A percentile compares a stretch with the other conserved stretches of the same genome.
Conservation (phyloP, 2,797 vertebrate genomes). For the Coccyzus lansbergi region DNA sequence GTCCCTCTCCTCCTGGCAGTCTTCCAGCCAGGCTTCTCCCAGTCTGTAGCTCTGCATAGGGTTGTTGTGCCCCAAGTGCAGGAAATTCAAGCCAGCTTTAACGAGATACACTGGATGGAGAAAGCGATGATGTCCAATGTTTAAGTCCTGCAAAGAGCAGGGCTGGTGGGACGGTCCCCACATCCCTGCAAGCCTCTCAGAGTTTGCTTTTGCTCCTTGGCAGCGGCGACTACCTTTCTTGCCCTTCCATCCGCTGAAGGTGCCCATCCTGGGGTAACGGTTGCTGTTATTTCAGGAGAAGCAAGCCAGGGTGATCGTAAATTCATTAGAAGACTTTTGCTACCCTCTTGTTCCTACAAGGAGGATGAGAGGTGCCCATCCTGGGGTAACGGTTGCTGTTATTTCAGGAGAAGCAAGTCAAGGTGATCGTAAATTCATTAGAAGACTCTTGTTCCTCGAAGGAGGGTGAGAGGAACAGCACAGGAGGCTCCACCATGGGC, state of each 20-base stretch:
- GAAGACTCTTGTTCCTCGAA: background rate
- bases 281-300: background rate
- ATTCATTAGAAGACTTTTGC: background rate
- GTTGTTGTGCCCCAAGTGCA: too few species aligned
- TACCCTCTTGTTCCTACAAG: background rate
- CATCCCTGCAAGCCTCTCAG: background rate
- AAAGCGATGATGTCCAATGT: background rate
- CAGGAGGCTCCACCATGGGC: background rate
- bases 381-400: fast-evolving
- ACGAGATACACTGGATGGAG: background rate
- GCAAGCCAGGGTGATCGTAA: fast-evolving
- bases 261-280: background rate
- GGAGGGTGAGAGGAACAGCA: background rate
- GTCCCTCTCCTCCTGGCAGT: too few species aligned
- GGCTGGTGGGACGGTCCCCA: background rate
- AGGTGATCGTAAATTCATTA: background rate
- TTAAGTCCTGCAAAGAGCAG: background rate
- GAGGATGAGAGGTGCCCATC: background rate
- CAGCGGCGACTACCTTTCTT: background rate
- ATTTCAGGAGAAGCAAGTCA: fast-evolving
- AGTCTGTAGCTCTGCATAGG: too few species aligned
- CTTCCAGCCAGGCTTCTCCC: too few species aligned
- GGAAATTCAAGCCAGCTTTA: background rate
- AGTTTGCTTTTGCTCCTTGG: background rate
- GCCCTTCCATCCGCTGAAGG: background rate